These are phyloP conservation scores for Chrysolophus pictus DNA, from an alignment of 2,797 vertebrate genomes.

Conservation along the genomic window DNA sequence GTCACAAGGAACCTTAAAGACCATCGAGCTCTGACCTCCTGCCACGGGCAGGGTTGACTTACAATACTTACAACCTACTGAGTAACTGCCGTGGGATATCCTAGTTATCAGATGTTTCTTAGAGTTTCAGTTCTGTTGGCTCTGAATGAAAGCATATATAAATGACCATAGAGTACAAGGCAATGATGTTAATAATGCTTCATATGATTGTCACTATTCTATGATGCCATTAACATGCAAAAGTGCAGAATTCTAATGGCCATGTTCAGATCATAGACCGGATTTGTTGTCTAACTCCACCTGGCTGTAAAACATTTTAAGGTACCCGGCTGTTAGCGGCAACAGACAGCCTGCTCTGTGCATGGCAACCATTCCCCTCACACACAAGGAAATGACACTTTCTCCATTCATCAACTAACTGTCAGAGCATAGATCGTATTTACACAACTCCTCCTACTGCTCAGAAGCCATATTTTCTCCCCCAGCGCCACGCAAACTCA, in stretches of 20 bases:
- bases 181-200: constrained; percentile 76
- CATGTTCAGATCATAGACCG: neutral
- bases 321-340: neutral
- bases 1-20: too few relatives aligned
- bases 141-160: constrained; percentile 47
- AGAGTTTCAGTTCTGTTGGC: constrained; percentile 67
- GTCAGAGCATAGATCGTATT: neutral
- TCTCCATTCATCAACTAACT: accelerated
- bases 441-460: neutral
- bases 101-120: neutral
- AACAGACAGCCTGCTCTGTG: neutral
- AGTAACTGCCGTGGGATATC: neutral
- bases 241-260: constrained; percentile 71
- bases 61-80: neutral
- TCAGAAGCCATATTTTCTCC: neutral
- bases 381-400: neutral
- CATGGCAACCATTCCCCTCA: neutral
- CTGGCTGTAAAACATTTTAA: neutral
- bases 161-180: constrained; percentile 68
- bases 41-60: too few relatives aligned
- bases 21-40: too few relatives aligned
- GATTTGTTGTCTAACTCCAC: constrained; percentile 54
- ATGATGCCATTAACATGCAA: constrained; percentile 66
- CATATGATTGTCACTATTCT: constrained; percentile 72
- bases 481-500: accelerated